These are phyloP conservation scores for Epizoanthus scotinus DNA, from an alignment of 92 coral and sea anemone species.

Conservation along the genomic window DNA sequence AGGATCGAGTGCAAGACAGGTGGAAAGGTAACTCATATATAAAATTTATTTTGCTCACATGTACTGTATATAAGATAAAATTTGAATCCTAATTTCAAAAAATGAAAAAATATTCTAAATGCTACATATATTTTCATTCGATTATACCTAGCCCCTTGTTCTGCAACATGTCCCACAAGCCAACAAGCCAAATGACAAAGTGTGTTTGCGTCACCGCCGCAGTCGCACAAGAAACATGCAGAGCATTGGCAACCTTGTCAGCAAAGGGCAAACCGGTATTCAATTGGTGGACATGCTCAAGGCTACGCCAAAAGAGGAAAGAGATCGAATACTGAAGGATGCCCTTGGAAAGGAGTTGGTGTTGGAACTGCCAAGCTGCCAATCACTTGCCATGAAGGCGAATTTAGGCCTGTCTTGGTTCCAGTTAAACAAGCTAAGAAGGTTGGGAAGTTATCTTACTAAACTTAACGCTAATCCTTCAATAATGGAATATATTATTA, in stretches of 20 bases:
- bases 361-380: neutral
- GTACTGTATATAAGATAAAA: no score
- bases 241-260: neutral
- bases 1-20: slow-evolving; percentile 8
- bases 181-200: slow-evolving; percentile 15
- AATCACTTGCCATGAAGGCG: no score
- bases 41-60: neutral
- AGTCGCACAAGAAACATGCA: neutral
- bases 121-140: no score
- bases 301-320: slow-evolving; percentile 11
- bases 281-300: neutral
- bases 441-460: no score
- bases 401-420: no score
- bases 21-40: neutral
- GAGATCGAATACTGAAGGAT: neutral
- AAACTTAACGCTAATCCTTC: no score
- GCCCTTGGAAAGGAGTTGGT: slow-evolving; percentile 19
- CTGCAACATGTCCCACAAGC: slow-evolving; percentile 4
- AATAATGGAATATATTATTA: no score
- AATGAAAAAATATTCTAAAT: no score
- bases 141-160: neutral
- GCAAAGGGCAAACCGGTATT: neutral
- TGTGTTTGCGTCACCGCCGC: neutral
- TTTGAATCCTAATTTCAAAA: no score
- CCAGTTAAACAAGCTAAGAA: no score